A percentile compares a stretch with the other conserved stretches of the same genome.
Conservation (phyloP, 2,797 vertebrate genomes). For the Siniperca obscura region DNA sequence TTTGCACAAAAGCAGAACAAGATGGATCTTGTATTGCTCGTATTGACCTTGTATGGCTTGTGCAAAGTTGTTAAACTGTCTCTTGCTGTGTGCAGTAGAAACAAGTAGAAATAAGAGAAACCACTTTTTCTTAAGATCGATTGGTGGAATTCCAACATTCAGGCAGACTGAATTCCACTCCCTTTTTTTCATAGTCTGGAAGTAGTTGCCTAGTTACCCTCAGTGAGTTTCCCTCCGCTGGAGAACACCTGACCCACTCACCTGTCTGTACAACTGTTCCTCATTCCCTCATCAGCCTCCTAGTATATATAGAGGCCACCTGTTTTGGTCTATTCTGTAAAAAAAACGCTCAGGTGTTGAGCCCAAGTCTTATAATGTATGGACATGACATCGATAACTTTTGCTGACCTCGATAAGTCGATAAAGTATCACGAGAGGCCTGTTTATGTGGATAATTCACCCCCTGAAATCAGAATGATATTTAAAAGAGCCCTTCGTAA, state of each 20-base stretch:
- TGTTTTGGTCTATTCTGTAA: too few relatives aligned
- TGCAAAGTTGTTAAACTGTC: too few relatives aligned
- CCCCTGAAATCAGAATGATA: background rate
- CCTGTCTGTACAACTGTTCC: background rate
- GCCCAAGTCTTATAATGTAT: too few relatives aligned
- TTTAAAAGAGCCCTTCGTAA: background rate
- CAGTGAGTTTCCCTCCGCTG: background rate
- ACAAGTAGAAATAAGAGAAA: background rate
- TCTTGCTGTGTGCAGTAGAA: too few relatives aligned
- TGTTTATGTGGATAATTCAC: background rate
- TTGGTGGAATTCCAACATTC: background rate
- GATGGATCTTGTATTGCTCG: too few relatives aligned
- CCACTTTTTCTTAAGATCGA: background rate
- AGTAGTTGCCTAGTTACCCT: background rate
- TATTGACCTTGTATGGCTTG: too few relatives aligned
- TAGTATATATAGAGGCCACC: background rate
- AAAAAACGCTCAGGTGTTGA: too few relatives aligned
- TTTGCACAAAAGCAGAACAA: background rate
- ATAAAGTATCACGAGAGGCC: too few relatives aligned
- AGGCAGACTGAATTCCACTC: background rate
- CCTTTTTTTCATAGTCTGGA: background rate
- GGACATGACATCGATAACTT: too few relatives aligned
- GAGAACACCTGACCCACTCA: background rate
- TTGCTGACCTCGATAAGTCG: too few relatives aligned
- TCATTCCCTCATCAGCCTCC: background rate